A percentile compares a stretch with the other conserved stretches of the same genome.
Conservation (phyloP, 2,888 invertebrate genomes). For the Melipona bicolor region DNA sequence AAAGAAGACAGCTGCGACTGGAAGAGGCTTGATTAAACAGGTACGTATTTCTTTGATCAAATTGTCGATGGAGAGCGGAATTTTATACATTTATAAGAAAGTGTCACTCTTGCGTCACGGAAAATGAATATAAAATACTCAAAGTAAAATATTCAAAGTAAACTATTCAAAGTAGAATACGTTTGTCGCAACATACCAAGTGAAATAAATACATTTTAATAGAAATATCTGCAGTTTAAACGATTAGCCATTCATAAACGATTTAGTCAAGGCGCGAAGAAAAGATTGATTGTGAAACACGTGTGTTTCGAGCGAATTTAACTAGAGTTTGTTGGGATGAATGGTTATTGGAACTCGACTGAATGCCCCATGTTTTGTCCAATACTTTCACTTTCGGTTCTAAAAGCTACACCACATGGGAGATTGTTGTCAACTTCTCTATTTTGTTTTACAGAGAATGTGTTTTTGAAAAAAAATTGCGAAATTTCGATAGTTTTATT, state of each 20-base stretch:
- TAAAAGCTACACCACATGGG: not conserved
- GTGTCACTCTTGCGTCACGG: not conserved
- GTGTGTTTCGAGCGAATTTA: not conserved
- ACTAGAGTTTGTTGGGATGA: not conserved
- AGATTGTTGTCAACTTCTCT: too few species aligned
- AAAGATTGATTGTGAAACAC: not conserved
- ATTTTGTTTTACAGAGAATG: too few species aligned
- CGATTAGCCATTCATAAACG: not conserved
- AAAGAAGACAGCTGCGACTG: not conserved
- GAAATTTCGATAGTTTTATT: not conserved
- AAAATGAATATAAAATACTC: not conserved
- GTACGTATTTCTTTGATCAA: not conserved
- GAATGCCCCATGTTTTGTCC: too few species aligned
- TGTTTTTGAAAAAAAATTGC: not conserved
- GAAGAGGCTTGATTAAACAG: not conserved
- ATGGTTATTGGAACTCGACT: not conserved
- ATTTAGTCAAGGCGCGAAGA: not conserved
- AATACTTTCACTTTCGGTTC: not conserved
- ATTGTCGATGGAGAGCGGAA: not conserved
- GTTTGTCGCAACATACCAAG: not conserved
- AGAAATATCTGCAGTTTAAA: not conserved
- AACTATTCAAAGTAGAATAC: not conserved
- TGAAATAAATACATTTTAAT: not conserved
- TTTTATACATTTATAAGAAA: not conserved
- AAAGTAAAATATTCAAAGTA: not conserved